Evolutionary conservation across 1,140 invertebrate species (phyloP).

Genomic region (Theocolax elegans): DNA sequence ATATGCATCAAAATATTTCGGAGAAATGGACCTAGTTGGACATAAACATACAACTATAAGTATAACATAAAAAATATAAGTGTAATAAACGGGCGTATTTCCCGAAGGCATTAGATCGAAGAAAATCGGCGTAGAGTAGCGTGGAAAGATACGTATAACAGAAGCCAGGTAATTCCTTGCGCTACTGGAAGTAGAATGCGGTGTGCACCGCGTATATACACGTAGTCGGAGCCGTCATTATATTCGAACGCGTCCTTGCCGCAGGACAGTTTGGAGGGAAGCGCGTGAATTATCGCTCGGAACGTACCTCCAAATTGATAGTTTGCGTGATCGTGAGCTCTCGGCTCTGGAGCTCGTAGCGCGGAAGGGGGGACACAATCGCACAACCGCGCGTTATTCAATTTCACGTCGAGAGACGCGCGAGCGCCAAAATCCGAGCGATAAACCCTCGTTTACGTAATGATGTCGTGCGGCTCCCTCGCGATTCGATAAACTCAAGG

Average conservation of each 20-base stretch:
- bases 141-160: no score
- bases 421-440: neutral
- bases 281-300: neutral
- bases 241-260: constrained; percentile 40
- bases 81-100: no score
- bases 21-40: no score
- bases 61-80: no score
- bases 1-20: no score
- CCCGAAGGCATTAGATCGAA: no score
- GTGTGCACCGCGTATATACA: no score
- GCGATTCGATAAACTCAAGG: neutral
- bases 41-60: no score
- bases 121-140: no score
- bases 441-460: constrained; percentile 32
- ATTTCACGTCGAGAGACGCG: neutral
- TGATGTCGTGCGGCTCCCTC: neutral
- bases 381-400: constrained; percentile 4
- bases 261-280: neutral
- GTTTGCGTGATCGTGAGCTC: constrained; percentile 1
- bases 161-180: no score
- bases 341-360: neutral
- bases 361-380: neutral
- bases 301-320: constrained; percentile 37
- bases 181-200: no score
- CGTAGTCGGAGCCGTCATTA: no score